These are phyloP conservation scores for Pangasius krempfi DNA, from an alignment of 2,797 vertebrate species.

Conservation along the genomic window DNA sequence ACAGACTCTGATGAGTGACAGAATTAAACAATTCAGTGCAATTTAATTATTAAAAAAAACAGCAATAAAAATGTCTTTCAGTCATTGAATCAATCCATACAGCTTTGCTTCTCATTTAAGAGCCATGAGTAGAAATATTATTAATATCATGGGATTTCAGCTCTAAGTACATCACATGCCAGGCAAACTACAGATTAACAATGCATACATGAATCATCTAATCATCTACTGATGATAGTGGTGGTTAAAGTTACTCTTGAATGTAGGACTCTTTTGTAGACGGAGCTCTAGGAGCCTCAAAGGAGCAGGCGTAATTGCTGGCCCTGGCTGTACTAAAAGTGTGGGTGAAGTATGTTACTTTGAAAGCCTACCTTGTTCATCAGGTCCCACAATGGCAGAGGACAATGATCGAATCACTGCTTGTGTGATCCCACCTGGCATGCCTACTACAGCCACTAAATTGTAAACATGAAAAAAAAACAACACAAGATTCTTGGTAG, in stretches of 20 bases:
- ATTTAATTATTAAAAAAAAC: not conserved
- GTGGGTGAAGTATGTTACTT: not conserved
- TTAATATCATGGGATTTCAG: conserved; percentile 44
- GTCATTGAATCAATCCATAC: conserved; percentile 33
- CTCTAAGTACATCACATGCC: conserved; percentile 42
- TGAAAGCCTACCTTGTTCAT: conserved; percentile 69
- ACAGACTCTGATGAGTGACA: conserved; percentile 1
- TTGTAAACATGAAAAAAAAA: not conserved
- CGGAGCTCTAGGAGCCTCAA: not conserved
- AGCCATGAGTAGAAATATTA: conserved; percentile 39
- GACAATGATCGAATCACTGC: conserved; percentile 67
- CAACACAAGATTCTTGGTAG: not conserved
- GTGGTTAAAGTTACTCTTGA: conserved; percentile 33
- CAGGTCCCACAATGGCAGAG: conserved; percentile 65
- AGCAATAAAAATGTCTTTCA: conserved; percentile 23
- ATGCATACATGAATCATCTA: conserved; percentile 33
- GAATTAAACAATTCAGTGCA: not conserved
- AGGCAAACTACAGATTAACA: conserved; percentile 42
- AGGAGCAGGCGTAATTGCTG: not conserved
- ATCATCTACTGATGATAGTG: conserved; percentile 26
- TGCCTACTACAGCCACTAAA: conserved; percentile 59
- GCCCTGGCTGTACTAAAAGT: not conserved
- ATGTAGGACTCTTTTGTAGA: conserved; percentile 17
- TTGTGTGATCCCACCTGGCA: conserved; percentile 61
- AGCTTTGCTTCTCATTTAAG: conserved; percentile 36